These are phyloP conservation scores for Ophion obscuratus DNA, from an alignment of 2,888 invertebrate genomes.

Conservation along the genomic window DNA sequence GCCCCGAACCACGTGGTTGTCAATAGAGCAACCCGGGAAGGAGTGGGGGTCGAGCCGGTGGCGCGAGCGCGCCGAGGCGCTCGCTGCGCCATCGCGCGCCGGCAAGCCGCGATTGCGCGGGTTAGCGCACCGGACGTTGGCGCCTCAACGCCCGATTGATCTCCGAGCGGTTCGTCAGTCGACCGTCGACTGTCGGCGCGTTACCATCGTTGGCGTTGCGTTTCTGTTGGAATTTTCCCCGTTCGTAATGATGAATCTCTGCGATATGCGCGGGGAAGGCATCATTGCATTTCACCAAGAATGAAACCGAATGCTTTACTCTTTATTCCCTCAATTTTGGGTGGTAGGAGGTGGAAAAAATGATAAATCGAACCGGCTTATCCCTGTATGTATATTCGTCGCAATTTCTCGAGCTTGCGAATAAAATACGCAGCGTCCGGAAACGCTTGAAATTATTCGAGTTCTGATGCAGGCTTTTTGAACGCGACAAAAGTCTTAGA, in stretches of 20 bases:
- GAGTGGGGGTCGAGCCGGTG: neutral
- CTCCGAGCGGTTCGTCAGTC: neutral
- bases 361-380: no score
- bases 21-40: neutral
- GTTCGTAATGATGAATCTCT: neutral
- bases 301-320: conserved; percentile 4
- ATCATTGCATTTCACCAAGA: neutral
- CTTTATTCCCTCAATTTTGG: conserved; percentile 16
- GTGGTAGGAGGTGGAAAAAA: neutral
- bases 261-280: neutral
- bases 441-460: neutral
- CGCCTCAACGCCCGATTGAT: neutral
- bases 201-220: neutral
- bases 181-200: conserved; percentile 20
- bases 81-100: conserved; percentile 22
- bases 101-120: conserved; percentile 18
- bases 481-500: no score
- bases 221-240: neutral
- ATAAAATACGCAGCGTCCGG: neutral
- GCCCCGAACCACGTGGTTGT: conserved; percentile 21
- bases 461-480: neutral
- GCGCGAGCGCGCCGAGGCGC: neutral
- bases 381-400: neutral
- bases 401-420: neutral
- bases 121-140: conserved; percentile 32